Conservation (phyloP, 2,113 vertebrate genomes). For the Sphyrna mokarran region DNA sequence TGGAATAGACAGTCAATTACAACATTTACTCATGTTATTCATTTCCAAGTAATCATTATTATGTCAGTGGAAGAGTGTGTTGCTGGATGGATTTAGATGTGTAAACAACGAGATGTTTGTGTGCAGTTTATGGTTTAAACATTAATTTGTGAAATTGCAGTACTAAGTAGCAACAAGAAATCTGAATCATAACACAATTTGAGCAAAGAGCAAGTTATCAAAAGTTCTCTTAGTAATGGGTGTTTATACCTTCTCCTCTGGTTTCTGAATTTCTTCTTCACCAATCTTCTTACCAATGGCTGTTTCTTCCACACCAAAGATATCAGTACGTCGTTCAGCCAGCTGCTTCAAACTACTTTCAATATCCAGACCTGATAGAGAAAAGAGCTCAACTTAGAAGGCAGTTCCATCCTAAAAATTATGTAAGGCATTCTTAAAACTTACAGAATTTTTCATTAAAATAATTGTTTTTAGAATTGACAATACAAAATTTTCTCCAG, state of each 20-base stretch:
- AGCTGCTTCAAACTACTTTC: conserved; percentile 97
- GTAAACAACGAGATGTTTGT: not conserved
- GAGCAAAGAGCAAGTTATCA: not conserved
- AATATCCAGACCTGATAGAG: conserved; percentile 76
- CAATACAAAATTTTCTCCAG: not conserved
- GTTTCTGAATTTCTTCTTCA: conserved; percentile 97
- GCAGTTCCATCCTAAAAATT: not conserved
- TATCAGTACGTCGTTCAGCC: conserved; percentile 96
- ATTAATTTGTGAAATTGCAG: not conserved
- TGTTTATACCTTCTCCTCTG: conserved; percentile 84
- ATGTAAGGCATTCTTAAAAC: accelerated
- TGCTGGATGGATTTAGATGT: not conserved
- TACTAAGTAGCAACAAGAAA: not conserved
- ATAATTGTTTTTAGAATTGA: not conserved
- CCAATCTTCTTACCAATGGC: conserved; percentile 98
- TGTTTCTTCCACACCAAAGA: conserved; percentile 96
- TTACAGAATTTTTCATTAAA: not conserved
- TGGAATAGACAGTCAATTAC: not conserved
- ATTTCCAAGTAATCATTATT: not conserved
- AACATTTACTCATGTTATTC: not conserved
- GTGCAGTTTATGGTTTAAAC: not conserved
- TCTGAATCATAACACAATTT: not conserved
- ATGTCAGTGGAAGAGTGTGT: not conserved
- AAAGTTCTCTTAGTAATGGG: not conserved
- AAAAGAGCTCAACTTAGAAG: not conserved